Evolutionary conservation across 2,888 invertebrate genomes (phyloP).

Genomic region (Phortica magna): DNA sequence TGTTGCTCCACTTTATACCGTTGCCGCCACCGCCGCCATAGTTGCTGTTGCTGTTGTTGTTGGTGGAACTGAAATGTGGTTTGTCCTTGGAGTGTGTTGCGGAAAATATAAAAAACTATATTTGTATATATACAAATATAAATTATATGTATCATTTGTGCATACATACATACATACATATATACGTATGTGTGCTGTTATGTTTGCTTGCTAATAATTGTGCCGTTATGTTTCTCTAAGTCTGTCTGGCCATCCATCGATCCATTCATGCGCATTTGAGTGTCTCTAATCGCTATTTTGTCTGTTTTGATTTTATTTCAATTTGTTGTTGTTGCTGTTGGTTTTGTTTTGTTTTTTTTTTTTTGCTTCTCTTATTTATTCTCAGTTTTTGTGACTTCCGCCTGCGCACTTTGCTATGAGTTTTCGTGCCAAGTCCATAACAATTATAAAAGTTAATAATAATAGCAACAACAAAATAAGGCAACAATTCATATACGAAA

Average conservation of each 20-base stretch:
- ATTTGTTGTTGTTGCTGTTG: not conserved
- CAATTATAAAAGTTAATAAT: constrained; percentile 10
- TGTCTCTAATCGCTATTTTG: constrained; percentile 17
- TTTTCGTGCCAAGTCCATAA: constrained; percentile 9
- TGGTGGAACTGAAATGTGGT: constrained; percentile 64
- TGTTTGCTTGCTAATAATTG: constrained; percentile 49
- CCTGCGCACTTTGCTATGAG: constrained; percentile 29
- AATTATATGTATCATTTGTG: constrained; percentile 2
- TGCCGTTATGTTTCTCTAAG: constrained; percentile 61
- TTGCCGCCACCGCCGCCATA: not conserved
- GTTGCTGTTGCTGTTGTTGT: constrained; percentile 11
- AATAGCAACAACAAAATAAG: constrained; percentile 13
- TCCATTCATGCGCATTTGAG: constrained; percentile 2
- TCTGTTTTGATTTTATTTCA: constrained; percentile 2
- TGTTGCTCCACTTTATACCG: constrained; percentile 12
- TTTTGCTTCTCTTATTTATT: constrained; percentile 17
- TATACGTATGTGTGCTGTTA: constrained; percentile 32
- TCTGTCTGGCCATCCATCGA: constrained; percentile 2
- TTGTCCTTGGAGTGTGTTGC: constrained; percentile 73
- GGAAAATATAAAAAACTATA: constrained; percentile 50
- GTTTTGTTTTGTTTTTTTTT: constrained; percentile 5
- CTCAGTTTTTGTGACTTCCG: constrained; percentile 35
- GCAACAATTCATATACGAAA: not conserved
- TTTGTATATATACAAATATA: not conserved
- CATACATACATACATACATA: constrained; percentile 35